Base-by-base conservation (phyloP, 1,140 invertebrate genomes). In the Druon quercuslanigerum region DNA sequence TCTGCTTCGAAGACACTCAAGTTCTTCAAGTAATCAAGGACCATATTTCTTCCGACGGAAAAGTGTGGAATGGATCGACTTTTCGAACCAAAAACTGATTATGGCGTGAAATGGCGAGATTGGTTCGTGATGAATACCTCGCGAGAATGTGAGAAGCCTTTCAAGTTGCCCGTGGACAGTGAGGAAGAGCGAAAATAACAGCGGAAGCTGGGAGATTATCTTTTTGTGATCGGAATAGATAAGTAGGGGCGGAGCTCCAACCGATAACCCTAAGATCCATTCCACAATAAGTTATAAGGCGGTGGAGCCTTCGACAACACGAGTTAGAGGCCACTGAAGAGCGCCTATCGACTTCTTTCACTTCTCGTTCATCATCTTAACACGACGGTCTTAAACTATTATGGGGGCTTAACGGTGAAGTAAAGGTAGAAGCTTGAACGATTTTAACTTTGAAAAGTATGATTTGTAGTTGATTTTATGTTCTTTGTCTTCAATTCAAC, bases 281-380 rank as follows among this genome's bases (percentile, higher is more conserved):
- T 60, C 57, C 57, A 60, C 60, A 66, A 66, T 66, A 40, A 66
- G 60, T 66, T 66, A 46, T 33, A 40, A 66, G 25, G 25, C 25
- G 25, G 20, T 25, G 33, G 20, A 16, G 13, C 57, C 25, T 60
- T 60, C 57, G 20, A 60, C 25, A 66, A 66, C 46, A 66, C 40
- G n/a, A 66, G 60, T 66, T 66, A 40, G 25, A 66, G 60, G 60
- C 14, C 25, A 40, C 25, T 33, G 25, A 16, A 66, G 60, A 66
- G 60, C 20, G 20, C 57, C 20, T 25, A 60, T 60, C 25, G 60
- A 40, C 60, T 66, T 66, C 25, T 40, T 66, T 40, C 60, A 66
- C 60, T 66, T 66, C 60, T 66, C 60, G 60, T 66, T 66, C 46
- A 66, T 66, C 60, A 66, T 66, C 14, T 60, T 60, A 60, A 60